phyloP scores from a whole-genome alignment of 2,888 invertebrate species.

The Colostygia pectinataria region DNA sequence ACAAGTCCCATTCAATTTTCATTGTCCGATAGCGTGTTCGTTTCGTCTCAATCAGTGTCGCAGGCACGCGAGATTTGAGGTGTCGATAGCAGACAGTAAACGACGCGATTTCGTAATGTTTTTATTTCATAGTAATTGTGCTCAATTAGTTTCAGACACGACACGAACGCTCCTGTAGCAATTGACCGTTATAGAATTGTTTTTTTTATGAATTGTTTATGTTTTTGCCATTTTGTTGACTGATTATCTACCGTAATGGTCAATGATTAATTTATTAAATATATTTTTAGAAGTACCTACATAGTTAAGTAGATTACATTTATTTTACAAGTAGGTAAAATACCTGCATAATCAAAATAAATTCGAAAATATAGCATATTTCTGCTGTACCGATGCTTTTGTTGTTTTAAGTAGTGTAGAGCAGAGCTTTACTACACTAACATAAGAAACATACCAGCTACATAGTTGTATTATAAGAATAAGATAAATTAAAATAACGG shows the following conservation, averaged over 20 bases:
- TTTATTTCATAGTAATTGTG: conserved; percentile 55
- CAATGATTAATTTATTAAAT: too few relatives aligned
- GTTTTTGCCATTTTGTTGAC: conserved; percentile 9
- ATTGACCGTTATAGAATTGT: conserved; percentile 11
- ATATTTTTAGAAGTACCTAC: too few relatives aligned
- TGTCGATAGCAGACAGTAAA: conserved; percentile 44
- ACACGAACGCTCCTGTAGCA: conserved; percentile 42
- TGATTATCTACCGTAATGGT: too few relatives aligned
- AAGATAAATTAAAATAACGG: conserved; percentile 55
- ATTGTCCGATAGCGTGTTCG: conserved; percentile 16
- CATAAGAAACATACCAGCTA: too few relatives aligned
- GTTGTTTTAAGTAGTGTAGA: too few relatives aligned
- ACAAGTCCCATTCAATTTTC: conserved; percentile 22
- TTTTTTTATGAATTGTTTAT: conserved; percentile 9
- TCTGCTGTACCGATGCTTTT: too few relatives aligned
- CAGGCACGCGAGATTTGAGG: conserved; percentile 52
- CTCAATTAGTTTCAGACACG: conserved; percentile 58
- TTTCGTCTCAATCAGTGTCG: conserved; percentile 32
- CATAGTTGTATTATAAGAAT: conserved; percentile 13
- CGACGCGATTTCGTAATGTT: conserved; percentile 48
- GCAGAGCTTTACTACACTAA: too few relatives aligned
- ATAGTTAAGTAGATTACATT: too few relatives aligned
- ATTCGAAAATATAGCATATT: too few relatives aligned
- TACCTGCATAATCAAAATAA: too few relatives aligned
- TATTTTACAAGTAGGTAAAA: too few relatives aligned